phyloP scores from a whole-genome alignment of 1,140 invertebrate genomes.

The Drosophila bocqueti region DNA sequence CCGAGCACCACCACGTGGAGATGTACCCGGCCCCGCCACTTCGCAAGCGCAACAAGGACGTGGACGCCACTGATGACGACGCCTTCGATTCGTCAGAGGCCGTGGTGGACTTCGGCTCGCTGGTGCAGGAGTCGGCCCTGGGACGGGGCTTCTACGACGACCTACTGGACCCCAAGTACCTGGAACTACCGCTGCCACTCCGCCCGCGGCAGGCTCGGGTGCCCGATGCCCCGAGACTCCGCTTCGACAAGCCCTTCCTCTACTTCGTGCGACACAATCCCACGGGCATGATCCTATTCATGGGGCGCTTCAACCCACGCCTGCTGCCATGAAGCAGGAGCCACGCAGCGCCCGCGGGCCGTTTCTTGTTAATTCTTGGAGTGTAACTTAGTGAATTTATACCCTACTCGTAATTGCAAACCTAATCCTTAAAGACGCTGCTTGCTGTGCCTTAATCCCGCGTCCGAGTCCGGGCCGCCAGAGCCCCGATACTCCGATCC shows the following conservation, averaged over 20 bases:
- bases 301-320: slow-evolving; percentile 93
- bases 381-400: slow-evolving; percentile 65
- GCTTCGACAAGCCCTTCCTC: slow-evolving; percentile 93
- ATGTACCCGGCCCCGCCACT: slow-evolving; percentile 90
- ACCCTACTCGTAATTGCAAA: slow-evolving; percentile 52
- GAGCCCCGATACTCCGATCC: slow-evolving; percentile 33
- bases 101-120: slow-evolving; percentile 70
- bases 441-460: slow-evolving; percentile 79
- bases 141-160: slow-evolving; percentile 88
- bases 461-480: slow-evolving; percentile 24
- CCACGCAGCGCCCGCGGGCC: not conserved
- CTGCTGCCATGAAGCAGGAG: slow-evolving; percentile 87
- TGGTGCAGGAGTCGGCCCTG: slow-evolving; percentile 86
- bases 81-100: slow-evolving; percentile 66
- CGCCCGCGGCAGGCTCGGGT: slow-evolving; percentile 89
- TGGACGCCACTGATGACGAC: slow-evolving; percentile 66
- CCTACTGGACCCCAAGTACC: slow-evolving; percentile 87
- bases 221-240: slow-evolving; percentile 89
- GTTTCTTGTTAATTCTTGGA: slow-evolving; percentile 43
- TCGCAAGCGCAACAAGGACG: slow-evolving; percentile 84
- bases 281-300: slow-evolving; percentile 93
- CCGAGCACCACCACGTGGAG: slow-evolving; percentile 91
- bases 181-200: slow-evolving; percentile 88
- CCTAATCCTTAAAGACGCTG: slow-evolving; percentile 58
- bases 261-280: slow-evolving; percentile 95